These are phyloP conservation scores for Formica aserva DNA, from an alignment of 2,888 invertebrate genomes.

Conservation along the genomic window DNA sequence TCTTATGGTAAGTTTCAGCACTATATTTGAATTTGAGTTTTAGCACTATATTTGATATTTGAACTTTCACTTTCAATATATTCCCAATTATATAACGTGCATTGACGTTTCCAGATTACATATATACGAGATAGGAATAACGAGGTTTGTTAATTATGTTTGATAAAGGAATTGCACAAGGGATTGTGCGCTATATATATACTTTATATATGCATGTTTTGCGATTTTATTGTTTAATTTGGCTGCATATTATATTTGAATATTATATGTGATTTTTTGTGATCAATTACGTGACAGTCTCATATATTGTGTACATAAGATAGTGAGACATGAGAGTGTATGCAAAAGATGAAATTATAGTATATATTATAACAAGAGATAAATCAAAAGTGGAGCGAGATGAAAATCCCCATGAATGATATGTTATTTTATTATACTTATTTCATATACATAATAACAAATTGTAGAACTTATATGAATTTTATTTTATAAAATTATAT, in stretches of 20 bases:
- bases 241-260: slow-evolving; percentile 26
- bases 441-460: not conserved
- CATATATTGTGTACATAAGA: slow-evolving; percentile 14
- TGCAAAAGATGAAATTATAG: not conserved
- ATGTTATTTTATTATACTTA: slow-evolving; percentile 67
- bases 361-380: not conserved
- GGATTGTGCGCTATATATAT: slow-evolving; percentile 4
- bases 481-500: not conserved
- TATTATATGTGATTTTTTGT: slow-evolving; percentile 42
- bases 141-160: slow-evolving; percentile 4
- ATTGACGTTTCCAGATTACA: slow-evolving; percentile 21
- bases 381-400: slow-evolving; percentile 77
- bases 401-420: slow-evolving; percentile 73
- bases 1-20: slow-evolving; percentile 21
- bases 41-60: slow-evolving; percentile 6
- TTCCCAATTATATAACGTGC: not conserved
- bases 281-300: not conserved
- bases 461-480: slow-evolving; percentile 2
- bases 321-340: not conserved
- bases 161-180: not conserved
- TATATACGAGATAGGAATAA: slow-evolving; percentile 17
- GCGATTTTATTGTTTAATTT: slow-evolving; percentile 42
- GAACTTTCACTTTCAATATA: not conserved
- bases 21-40: slow-evolving; percentile 14
- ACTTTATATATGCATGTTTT: slow-evolving; percentile 42